Percentiles rank a stretch among this genome's conserved stretches.
phyloP scores from a whole-genome alignment of 2,888 invertebrate species.

The Aphidius colemani region DNA sequence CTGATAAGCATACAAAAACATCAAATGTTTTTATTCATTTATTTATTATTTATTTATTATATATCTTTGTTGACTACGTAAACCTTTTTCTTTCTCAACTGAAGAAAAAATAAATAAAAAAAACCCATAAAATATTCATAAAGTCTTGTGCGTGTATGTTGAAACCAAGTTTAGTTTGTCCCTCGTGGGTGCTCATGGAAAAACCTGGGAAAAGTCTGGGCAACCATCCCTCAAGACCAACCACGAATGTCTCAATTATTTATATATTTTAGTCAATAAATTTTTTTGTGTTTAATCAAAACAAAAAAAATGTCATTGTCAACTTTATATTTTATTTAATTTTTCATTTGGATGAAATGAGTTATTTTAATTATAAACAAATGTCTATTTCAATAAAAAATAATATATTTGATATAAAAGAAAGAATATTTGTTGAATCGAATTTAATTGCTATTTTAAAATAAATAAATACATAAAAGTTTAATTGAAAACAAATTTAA shows the following conservation, averaged over 20 bases:
- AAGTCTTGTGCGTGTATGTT: constrained; percentile 34
- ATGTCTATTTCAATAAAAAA: too few relatives aligned
- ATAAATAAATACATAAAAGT: not conserved
- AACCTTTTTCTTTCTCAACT: too few relatives aligned
- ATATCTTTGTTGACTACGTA: constrained; percentile 19
- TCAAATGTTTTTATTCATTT: not conserved
- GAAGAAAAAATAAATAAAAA: constrained; percentile 32
- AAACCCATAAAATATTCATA: constrained; percentile 47
- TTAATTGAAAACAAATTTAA: too few relatives aligned
- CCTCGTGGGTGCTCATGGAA: constrained; percentile 17
- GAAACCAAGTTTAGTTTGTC: constrained; percentile 22
- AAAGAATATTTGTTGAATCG: too few relatives aligned
- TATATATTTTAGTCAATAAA: constrained; percentile 31
- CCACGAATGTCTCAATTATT: constrained; percentile 28
- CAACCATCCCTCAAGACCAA: constrained; percentile 28
- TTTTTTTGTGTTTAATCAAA: not conserved
- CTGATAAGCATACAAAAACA: too few relatives aligned
- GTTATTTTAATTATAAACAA: too few relatives aligned
- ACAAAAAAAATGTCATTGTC: too few relatives aligned
- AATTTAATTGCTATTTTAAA: not conserved
- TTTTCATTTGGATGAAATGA: too few relatives aligned
- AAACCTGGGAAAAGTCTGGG: constrained; percentile 34
- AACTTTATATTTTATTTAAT: too few relatives aligned
- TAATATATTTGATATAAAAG: too few relatives aligned
- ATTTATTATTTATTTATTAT: constrained; percentile 3